Percentiles rank a stretch among this genome's conserved stretches.
These are phyloP conservation scores for Jaculus jaculus DNA, from an alignment of 2,113 vertebrate genomes.

Conservation along the genomic window DNA sequence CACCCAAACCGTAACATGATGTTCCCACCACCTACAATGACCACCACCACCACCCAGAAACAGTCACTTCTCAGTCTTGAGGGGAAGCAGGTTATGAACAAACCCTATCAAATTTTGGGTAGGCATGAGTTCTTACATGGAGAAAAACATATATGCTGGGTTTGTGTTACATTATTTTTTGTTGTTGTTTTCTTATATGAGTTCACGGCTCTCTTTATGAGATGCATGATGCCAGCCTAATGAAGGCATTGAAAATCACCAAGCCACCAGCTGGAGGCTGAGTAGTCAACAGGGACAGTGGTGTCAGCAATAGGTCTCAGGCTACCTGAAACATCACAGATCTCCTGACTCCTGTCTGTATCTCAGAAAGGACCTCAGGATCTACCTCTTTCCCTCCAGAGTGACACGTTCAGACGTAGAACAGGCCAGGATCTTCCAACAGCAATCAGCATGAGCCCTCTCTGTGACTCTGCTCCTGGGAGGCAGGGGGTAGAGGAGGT, in stretches of 20 bases:
- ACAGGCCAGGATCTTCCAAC: background rate
- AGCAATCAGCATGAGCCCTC: background rate
- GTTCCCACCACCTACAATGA: background rate
- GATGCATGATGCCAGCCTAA: slow-evolving; percentile 18
- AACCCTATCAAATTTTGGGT: slow-evolving; percentile 10
- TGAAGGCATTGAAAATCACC: slow-evolving; percentile 32
- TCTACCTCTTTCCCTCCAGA: background rate
- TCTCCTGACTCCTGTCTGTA: background rate
- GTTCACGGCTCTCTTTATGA: slow-evolving; percentile 28
- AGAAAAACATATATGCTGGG: background rate
- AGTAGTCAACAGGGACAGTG: background rate
- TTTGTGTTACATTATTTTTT: slow-evolving; percentile 49
- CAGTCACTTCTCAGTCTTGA: background rate
- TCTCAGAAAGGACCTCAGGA: background rate
- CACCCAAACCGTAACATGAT: background rate
- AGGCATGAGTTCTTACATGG: slow-evolving; percentile 9
- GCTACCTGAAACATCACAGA: background rate
- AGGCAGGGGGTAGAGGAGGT: background rate
- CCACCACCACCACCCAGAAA: slow-evolving; percentile 1
- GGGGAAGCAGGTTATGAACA: slow-evolving; percentile 36
- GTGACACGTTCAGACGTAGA: background rate
- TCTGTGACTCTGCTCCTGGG: background rate
- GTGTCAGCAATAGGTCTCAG: background rate
- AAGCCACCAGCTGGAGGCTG: background rate
- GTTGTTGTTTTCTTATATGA: background rate